Evolutionary conservation across 2,113 vertebrate species (phyloP).

Genomic region (Barnardius zonarius): DNA sequence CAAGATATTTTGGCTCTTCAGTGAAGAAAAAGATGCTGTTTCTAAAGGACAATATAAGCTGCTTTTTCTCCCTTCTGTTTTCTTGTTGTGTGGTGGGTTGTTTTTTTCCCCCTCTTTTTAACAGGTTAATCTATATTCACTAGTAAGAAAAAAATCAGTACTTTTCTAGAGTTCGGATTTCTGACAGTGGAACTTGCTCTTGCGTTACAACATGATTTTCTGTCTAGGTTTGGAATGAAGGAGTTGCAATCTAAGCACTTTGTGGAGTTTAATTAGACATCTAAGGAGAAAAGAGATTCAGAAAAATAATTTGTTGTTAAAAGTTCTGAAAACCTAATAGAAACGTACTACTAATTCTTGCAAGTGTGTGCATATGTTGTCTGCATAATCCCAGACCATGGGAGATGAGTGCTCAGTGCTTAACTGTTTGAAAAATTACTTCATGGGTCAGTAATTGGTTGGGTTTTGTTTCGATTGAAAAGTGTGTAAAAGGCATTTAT

Average conservation of each 20-base stretch:
- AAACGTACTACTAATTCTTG: slow-evolving; percentile 48
- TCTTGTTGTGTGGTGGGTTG: not conserved
- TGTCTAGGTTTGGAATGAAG: not conserved
- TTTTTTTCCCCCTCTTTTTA: rapidly evolving
- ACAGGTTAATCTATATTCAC: not conserved
- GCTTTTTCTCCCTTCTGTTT: not conserved
- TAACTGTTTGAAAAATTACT: not conserved
- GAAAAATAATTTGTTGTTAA: not conserved
- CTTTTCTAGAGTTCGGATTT: not conserved
- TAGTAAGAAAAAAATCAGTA: not conserved
- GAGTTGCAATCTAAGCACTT: not conserved
- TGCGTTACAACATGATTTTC: not conserved
- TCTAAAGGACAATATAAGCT: not conserved
- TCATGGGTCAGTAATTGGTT: not conserved
- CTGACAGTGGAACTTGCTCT: not conserved
- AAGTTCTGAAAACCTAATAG: not conserved
- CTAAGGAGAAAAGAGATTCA: not conserved
- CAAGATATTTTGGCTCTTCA: not conserved
- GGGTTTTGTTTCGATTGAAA: not conserved
- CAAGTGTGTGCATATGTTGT: slow-evolving; percentile 13
- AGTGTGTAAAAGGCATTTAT: not conserved
- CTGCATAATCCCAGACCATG: not conserved
- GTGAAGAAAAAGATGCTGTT: not conserved
- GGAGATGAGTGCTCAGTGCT: not conserved
- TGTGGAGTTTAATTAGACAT: not conserved